phyloP scores from a whole-genome alignment of 1,140 invertebrate genomes.

The Battus philenor region DNA sequence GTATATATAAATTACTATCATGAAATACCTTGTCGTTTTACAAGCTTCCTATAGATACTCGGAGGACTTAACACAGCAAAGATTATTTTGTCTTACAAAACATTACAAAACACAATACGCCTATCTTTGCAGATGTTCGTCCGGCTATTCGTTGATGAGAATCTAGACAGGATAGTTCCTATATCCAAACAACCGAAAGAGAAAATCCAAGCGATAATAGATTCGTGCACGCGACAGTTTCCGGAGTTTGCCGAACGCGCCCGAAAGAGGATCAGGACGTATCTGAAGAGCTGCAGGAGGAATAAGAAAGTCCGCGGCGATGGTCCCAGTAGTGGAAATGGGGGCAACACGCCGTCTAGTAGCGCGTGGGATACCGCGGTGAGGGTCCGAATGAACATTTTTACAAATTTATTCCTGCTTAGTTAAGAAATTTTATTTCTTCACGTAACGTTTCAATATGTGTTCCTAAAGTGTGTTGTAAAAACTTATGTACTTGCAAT shows the following conservation, averaged over 20 bases:
- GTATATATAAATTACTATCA: no score
- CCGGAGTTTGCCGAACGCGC: constrained; percentile 96
- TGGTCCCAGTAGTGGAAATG: constrained; percentile 45
- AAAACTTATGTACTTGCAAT: no score
- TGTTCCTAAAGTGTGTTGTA: no score
- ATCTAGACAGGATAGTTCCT: constrained; percentile 95
- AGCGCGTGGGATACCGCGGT: constrained; percentile 73
- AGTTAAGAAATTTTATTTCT: no score
- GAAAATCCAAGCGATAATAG: constrained; percentile 98
- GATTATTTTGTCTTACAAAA: not conserved
- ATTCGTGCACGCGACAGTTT: constrained; percentile 97
- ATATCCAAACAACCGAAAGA: constrained; percentile 98
- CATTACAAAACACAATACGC: not conserved
- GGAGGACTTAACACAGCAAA: no score
- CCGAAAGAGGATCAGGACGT: constrained; percentile 95
- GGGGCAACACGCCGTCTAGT: constrained; percentile 47
- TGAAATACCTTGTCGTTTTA: no score
- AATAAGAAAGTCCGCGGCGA: constrained; percentile 93
- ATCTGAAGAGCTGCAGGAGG: constrained; percentile 95
- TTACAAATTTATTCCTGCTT: constrained; percentile 18
- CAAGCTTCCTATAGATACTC: no score
- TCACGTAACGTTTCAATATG: no score
- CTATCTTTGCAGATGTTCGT: constrained; percentile 93
- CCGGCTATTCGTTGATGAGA: constrained; percentile 97
- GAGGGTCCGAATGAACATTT: constrained; percentile 60